Evolutionary conservation across 1,140 invertebrate genomes (phyloP).

Genomic region (Meloidogyne chitwoodi): DNA sequence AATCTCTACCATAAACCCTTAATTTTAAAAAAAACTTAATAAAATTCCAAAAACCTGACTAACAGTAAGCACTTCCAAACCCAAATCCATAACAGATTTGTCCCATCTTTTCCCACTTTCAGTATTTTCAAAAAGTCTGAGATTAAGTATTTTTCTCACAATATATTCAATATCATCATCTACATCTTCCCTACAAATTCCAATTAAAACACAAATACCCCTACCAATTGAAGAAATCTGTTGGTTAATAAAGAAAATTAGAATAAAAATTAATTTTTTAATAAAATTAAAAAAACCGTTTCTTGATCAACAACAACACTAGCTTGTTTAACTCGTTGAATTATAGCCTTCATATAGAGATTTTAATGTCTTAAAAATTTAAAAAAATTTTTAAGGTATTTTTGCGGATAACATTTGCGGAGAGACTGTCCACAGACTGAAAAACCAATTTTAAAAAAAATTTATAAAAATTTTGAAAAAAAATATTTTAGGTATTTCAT

Average conservation of each 20-base stretch:
- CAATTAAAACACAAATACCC: slow-evolving; percentile 80
- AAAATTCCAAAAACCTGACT: slow-evolving; percentile 65
- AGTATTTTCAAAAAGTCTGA: slow-evolving; percentile 77
- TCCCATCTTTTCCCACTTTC: slow-evolving; percentile 73
- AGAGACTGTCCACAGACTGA: neutral
- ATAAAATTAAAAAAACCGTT: slow-evolving; percentile 36
- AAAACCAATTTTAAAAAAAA: too few species aligned
- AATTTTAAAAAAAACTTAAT: neutral
- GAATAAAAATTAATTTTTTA: slow-evolving; percentile 9
- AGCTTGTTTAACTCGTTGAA: slow-evolving; percentile 50
- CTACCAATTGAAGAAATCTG: slow-evolving; percentile 68
- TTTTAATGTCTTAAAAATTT: neutral
- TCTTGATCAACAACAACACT: slow-evolving; percentile 45
- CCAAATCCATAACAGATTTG: slow-evolving; percentile 71
- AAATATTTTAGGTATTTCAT: too few species aligned
- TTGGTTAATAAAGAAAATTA: slow-evolving; percentile 4
- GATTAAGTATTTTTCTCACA: slow-evolving; percentile 76
- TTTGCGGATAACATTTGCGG: neutral
- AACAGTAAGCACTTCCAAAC: slow-evolving; percentile 66
- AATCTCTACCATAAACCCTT: too few species aligned
- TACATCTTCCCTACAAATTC: slow-evolving; percentile 75
- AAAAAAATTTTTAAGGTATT: neutral
- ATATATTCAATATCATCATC: slow-evolving; percentile 78
- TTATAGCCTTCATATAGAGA: slow-evolving; percentile 41
- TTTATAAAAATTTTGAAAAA: too few species aligned